Percentiles rank a stretch among this genome's conserved stretches.
Conservation (phyloP, 2,888 invertebrate species). For the Scelioninae gen. 2 region DNA sequence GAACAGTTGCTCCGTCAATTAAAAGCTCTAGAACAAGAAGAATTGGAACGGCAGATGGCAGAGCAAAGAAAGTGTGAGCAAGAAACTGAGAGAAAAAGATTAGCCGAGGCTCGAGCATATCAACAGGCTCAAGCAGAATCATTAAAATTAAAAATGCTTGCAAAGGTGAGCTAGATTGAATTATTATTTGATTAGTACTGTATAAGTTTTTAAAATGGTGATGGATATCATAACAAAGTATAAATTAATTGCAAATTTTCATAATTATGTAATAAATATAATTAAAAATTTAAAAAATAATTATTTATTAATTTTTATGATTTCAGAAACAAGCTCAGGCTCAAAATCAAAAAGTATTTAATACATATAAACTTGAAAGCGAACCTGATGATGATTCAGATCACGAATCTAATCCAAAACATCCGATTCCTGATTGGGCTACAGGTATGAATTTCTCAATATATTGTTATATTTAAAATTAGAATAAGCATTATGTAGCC, state of each 20-base stretch:
- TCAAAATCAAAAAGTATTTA: constrained; percentile 60
- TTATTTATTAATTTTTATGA: neutral
- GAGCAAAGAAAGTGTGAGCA: constrained; percentile 72
- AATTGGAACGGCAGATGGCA: constrained; percentile 69
- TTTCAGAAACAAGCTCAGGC: constrained; percentile 61
- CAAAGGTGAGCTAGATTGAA: constrained; percentile 28
- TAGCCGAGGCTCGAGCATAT: constrained; percentile 66
- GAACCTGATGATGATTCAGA: constrained; percentile 73
- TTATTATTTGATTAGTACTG: no score
- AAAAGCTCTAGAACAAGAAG: constrained; percentile 71
- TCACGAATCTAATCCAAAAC: constrained; percentile 70
- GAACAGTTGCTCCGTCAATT: constrained; percentile 68
- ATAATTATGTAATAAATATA: no score
- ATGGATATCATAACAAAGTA: no score
- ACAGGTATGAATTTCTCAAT: constrained; percentile 62
- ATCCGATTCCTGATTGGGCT: constrained; percentile 72
- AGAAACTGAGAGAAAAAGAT: constrained; percentile 72
- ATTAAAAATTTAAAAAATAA: neutral
- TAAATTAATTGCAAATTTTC: no score
- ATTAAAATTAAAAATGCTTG: constrained; percentile 63
- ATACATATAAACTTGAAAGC: constrained; percentile 70
- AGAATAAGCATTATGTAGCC: no score
- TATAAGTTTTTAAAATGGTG: no score
- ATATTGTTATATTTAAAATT: constrained; percentile 2
- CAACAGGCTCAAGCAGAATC: constrained; percentile 70